phyloP scores from a whole-genome alignment of 2,113 vertebrate species.

The Centropus unirufus region DNA sequence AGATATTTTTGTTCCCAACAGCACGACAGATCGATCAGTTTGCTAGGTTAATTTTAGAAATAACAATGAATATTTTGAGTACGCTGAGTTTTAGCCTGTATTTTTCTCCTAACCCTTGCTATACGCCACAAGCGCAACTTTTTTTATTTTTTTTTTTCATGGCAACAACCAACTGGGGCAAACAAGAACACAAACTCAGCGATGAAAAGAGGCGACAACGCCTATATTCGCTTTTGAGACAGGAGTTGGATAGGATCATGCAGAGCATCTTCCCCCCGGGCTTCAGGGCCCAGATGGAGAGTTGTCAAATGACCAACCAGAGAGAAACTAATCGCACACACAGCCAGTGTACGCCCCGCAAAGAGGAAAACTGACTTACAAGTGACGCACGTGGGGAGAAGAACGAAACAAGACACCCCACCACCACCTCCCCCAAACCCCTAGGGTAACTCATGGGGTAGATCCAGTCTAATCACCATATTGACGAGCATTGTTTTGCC shows the following conservation, averaged over 20 bases:
- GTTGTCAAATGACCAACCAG: neutral
- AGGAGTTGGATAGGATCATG: neutral
- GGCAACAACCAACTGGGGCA: neutral
- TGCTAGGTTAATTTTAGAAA: conserved; percentile 19
- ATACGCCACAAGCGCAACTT: neutral
- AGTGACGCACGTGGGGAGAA: neutral
- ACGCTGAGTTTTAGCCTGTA: neutral
- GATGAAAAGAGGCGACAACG: neutral
- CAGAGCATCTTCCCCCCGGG: neutral
- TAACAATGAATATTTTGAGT: neutral
- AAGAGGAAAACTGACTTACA: neutral
- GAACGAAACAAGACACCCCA: neutral
- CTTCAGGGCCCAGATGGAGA: neutral
- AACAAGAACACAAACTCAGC: neutral
- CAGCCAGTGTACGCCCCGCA: neutral
- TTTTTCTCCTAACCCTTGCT: neutral
- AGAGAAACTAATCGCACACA: neutral
- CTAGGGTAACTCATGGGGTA: neutral
- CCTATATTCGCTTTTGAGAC: neutral
- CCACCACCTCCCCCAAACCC: neutral
- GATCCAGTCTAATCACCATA: neutral
- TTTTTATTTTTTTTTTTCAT: neutral
- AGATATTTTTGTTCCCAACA: neutral
- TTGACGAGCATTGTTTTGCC: neutral
- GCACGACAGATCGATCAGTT: neutral